Base-by-base conservation (phyloP, 2,888 invertebrate genomes). In the Plebejus argus region DNA sequence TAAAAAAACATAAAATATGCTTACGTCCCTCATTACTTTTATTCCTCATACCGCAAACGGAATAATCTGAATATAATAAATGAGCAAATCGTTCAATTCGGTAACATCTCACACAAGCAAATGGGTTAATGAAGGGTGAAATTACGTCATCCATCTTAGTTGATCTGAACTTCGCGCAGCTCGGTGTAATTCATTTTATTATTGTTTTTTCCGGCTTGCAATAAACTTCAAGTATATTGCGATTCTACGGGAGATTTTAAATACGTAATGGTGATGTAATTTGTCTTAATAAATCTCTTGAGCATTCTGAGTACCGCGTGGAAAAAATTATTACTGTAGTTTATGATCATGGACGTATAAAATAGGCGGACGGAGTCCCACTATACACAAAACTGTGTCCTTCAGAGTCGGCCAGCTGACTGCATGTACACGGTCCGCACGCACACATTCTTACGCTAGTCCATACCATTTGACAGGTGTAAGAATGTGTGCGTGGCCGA, bases 41-140 rank as follows among this genome's bases (percentile, higher is more conserved):
- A n/a, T n/a, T n/a, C n/a, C n/a, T n/a, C n/a, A n/a, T n/a, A n/a
- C n/a, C n/a, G n/a, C n/a, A n/a, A n/a, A n/a, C n/a, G n/a, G n/a
- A 23, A 23, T 23, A 61, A 12, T 10, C 61, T 61, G 12, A 61
- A 23, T 61, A 61, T 84, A 85, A 83, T 87, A 85, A 82, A 82
- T 83, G 81, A 88, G 89, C 85, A 89, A 89, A 72, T 71, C 56
- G 79, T 91, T 90, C 89, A 88, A 86, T 88, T 84, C 85, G 84
- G 84, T 84, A 83, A 53, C 53, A 28, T 23, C 72, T 72, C 83
- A 83, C 83, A 82, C 85, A 87, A 89, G 86, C 87, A 90, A 92
- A 91, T 90, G 88, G 91, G 90, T 91, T 92, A 93, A 92, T 92
- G 91, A 91, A 91, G 87, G 85, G 88, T 89, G 89, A 90, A 91